Conservation (phyloP, 2,113 vertebrate species). For the Salvelinus alpinus region DNA sequence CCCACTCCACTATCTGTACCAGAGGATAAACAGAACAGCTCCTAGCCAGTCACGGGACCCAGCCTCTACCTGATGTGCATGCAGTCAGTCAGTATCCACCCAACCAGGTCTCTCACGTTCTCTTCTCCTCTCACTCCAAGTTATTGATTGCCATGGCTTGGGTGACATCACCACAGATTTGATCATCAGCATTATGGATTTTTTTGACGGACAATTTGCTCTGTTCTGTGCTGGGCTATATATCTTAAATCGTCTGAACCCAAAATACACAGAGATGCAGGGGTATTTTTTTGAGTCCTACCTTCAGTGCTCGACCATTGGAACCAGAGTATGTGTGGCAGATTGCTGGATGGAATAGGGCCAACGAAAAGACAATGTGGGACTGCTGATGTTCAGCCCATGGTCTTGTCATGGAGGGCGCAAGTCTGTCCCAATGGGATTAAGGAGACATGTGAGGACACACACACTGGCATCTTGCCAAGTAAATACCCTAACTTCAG, state of each 20-base stretch:
- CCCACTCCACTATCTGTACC: not conserved
- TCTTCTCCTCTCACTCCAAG: constrained; percentile 2
- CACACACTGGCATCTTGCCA: not conserved
- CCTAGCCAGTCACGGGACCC: not conserved
- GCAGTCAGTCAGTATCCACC: not conserved
- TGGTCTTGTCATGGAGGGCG: not conserved
- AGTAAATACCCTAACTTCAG: not conserved
- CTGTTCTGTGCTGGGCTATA: not conserved
- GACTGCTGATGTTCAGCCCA: not conserved
- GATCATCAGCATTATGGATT: constrained; percentile 16
- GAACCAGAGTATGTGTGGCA: too few species aligned
- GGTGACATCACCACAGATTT: constrained; percentile 19
- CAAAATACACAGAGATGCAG: not conserved
- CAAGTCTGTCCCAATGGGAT: too few species aligned
- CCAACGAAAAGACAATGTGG: not conserved
- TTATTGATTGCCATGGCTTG: constrained; percentile 5
- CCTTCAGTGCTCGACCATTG: not conserved
- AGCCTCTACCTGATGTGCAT: not conserved
- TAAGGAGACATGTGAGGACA: too few species aligned
- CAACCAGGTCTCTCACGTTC: not conserved
- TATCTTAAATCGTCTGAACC: constrained; percentile 6
- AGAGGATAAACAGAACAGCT: not conserved
- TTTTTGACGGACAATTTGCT: constrained; percentile 6
- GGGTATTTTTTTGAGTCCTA: not conserved
- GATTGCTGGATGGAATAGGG: not conserved